Evolutionary conservation across 2,888 invertebrate species (phyloP).

Genomic region (Andricus curvator): DNA sequence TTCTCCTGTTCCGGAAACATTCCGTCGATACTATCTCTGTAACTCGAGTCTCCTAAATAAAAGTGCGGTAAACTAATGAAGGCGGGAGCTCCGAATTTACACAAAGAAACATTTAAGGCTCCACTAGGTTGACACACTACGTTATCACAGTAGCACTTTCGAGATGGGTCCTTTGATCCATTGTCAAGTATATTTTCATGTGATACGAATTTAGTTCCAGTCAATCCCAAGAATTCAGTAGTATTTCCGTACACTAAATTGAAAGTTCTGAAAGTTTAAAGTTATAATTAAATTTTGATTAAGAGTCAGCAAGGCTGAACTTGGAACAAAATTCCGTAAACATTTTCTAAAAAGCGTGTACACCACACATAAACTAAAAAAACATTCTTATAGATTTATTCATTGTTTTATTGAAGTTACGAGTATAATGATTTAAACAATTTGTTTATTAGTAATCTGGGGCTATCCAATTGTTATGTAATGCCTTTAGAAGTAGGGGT

Average conservation of each 20-base stretch:
- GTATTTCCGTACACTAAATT: constrained; percentile 71
- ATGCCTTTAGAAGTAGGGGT: too few relatives aligned
- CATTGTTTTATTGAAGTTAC: too few relatives aligned
- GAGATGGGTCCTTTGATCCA: constrained; percentile 81
- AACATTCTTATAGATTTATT: too few relatives aligned
- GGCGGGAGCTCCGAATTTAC: constrained; percentile 90
- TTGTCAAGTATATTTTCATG: constrained; percentile 87
- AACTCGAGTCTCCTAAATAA: constrained; percentile 85
- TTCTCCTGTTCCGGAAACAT: constrained; percentile 82
- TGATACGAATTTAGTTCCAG: constrained; percentile 81
- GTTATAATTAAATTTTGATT: background rate
- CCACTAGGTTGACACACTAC: constrained; percentile 80
- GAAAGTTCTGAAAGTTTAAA: background rate
- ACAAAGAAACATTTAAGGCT: constrained; percentile 86
- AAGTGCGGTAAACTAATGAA: constrained; percentile 92
- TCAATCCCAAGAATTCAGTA: constrained; percentile 78
- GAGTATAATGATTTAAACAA: too few relatives aligned
- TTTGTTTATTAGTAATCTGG: too few relatives aligned
- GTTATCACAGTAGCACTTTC: constrained; percentile 85
- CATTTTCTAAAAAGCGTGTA: too few relatives aligned
- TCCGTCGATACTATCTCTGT: constrained; percentile 83
- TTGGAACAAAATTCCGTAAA: too few relatives aligned
- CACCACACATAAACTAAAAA: too few relatives aligned
- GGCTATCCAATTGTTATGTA: too few relatives aligned
- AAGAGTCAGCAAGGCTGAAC: too few relatives aligned